Evolutionary conservation across 2,888 invertebrate species (phyloP), one percentile per base, ranked within the genome.

Genomic region (Eupeodes latifasciatus): DNA sequence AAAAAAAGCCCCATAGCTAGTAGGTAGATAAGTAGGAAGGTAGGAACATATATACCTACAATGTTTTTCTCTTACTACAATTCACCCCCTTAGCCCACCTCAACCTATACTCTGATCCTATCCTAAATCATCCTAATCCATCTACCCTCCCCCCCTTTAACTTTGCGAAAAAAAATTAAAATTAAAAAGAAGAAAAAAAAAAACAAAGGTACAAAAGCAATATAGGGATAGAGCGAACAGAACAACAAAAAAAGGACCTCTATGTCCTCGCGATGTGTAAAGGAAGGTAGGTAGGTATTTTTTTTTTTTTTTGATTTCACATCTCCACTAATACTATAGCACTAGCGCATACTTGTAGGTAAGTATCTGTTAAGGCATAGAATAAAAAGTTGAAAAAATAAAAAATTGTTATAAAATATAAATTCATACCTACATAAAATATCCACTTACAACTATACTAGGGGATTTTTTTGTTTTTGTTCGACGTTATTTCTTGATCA

Each of bases 361-460:
- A 87, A 81, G 84, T 87, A 87, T 87, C 84, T 84, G 87, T 81
- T 77, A 80, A 72, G 69, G 80, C 74, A 71, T 51, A 67, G 55
- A 53, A 71, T 67, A 85, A 78, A 77, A 57, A 5, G 40, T 40
- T 40, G 6, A 51, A 36, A 85, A 83, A 81, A 59, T 66, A 77
- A 83, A 85, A 87, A 83, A 77, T 74, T 69, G 51, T 40, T 83
- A 84, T 87, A 84, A 87, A 87, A 87, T 87, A 87, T 83, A 87
- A 87, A 87, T 87, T 87, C 87, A 87, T 87, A 87, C 87, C 84
- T 87, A 87, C 87, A 84, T 90, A 90, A 72, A 72, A 90, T 90
- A 91, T 91, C 90, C 91, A 91, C 92, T 91, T 91, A 92, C 92
- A 93, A 91, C 92, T 91, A 59, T 59, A 91, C 92, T 91, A 90